Evolutionary conservation across 2,113 vertebrate genomes (phyloP), one percentile per base, ranked within the genome.

Genomic region (Phrynocephalus versicolor): DNA sequence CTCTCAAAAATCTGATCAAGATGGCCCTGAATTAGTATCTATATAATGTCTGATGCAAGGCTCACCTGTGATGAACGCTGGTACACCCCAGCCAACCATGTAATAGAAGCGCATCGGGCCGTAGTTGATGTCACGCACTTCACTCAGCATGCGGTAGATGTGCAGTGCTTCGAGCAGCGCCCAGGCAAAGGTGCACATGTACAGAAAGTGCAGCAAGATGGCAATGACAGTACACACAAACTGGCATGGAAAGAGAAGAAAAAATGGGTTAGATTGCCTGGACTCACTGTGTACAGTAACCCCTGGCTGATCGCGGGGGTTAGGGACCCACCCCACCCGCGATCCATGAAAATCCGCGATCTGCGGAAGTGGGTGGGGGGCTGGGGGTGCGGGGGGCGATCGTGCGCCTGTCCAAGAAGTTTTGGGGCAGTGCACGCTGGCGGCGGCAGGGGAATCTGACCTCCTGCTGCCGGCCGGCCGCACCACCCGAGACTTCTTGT

Each of bases 71-170:
- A 99, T 97, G 94, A 99, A 98, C 78, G 98, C 98, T 0, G 98
- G 98, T 30, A 99, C 96, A 0, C 98, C 98, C 98, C 98, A 99
- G 90, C 98, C 98, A 80, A 99, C 96, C 89, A 98, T 96, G 87
- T 98, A 98, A 96, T 99, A 99, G 95, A 99, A 99, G 64, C 98
- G 96, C 98, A 99, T 99, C 86, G 98, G 98, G 60, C 98, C 98
- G 0, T 96, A 96, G 89, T 99, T 98, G 85, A 99, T 97, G 58
- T 98, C 97, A 7, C 98, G 97, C 67, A 97, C 96, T 90, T 99
- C 98, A 0, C 95, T 98, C 89, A 97, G 96, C 71, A 97, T 97
- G 79, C 98, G 97, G 95, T 99, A 98, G 14, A 98, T 93, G 79
- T 99, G 98, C 87, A 99, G 95, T 1, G 97, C 97, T 91, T 99